Evolutionary conservation across 2,888 invertebrate genomes (phyloP).

Genomic region (Temnothorax rugatulus): DNA sequence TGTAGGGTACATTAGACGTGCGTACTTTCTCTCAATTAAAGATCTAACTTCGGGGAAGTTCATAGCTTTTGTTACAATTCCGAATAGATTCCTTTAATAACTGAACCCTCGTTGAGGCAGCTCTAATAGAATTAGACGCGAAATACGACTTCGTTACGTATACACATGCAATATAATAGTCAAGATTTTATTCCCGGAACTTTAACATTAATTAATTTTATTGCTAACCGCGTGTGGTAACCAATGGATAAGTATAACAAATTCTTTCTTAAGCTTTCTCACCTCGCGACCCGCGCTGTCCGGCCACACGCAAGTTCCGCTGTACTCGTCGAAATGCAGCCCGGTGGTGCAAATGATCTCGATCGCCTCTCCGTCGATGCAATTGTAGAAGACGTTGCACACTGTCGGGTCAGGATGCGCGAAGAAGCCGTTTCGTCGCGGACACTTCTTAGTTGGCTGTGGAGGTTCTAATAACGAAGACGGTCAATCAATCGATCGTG

Average conservation of each 20-base stretch:
- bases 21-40: constrained; percentile 64
- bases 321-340: constrained; percentile 95
- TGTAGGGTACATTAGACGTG: constrained; percentile 14
- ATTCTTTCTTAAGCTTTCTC: constrained; percentile 85
- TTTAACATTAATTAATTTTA: not conserved
- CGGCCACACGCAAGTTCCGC: constrained; percentile 97
- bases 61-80: constrained; percentile 62
- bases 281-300: constrained; percentile 92
- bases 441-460: constrained; percentile 91
- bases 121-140: not conserved
- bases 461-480: constrained; percentile 89
- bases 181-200: not conserved
- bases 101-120: not conserved
- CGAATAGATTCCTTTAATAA: not conserved
- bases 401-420: constrained; percentile 94
- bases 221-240: not conserved
- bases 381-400: constrained; percentile 96
- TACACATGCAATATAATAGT: not conserved
- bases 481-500: not conserved
- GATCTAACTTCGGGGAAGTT: constrained; percentile 42
- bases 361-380: constrained; percentile 93
- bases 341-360: constrained; percentile 95
- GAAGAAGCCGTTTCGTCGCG: constrained; percentile 96
- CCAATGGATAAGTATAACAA: not conserved
- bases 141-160: not conserved